These are phyloP conservation scores for Macrobrachium rosenbergii DNA, from an alignment of 1,140 invertebrate genomes.

Conservation along the genomic window DNA sequence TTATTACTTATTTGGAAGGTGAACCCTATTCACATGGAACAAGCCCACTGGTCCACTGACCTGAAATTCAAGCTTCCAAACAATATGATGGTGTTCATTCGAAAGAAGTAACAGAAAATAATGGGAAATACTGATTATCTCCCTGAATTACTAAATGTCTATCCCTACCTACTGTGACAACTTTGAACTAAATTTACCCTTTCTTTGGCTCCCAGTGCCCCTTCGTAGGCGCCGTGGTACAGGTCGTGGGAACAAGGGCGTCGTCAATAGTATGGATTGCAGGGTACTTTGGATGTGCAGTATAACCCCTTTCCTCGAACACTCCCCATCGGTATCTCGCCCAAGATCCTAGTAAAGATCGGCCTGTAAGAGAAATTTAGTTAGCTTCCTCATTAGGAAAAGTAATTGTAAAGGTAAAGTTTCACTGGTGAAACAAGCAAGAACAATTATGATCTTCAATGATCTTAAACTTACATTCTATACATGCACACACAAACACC, in stretches of 20 bases:
- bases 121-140: neutral
- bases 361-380: slow-evolving; percentile 32
- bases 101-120: too few species aligned
- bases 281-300: slow-evolving; percentile 71
- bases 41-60: too few species aligned
- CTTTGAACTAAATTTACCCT: neutral
- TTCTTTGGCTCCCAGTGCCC: slow-evolving; percentile 22
- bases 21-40: too few species aligned
- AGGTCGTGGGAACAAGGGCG: slow-evolving; percentile 28
- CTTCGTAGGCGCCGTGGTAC: slow-evolving; percentile 18
- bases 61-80: too few species aligned
- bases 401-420: too few species aligned
- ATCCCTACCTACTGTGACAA: neutral
- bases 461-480: too few species aligned
- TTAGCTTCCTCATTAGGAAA: neutral
- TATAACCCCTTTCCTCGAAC: slow-evolving; percentile 78
- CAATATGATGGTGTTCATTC: too few species aligned
- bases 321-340: slow-evolving; percentile 81
- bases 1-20: too few species aligned
- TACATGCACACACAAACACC: too few species aligned
- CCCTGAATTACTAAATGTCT: neutral
- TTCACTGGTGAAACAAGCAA: too few species aligned
- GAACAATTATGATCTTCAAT: too few species aligned
- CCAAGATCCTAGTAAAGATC: slow-evolving; percentile 70
- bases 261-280: slow-evolving; percentile 15